Conservation (phyloP, 2,888 invertebrate genomes). For the Hyles lineata region DNA sequence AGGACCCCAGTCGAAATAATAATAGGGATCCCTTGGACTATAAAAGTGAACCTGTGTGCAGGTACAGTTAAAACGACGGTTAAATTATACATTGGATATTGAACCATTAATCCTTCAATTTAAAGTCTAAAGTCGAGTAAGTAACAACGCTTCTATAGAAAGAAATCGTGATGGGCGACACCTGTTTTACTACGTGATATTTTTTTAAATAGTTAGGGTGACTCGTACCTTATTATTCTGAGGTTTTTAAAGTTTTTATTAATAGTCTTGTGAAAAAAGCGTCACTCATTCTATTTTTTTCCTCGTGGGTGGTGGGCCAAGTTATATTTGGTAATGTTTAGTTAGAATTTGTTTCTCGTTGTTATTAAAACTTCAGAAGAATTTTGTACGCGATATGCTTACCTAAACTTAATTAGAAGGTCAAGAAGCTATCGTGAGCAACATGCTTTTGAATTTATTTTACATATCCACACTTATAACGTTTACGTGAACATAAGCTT, state of each 20-base stretch:
- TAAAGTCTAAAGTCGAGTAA: constrained; percentile 10
- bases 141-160: neutral
- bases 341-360: neutral
- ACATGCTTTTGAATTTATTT: neutral
- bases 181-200: constrained; percentile 37
- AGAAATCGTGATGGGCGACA: constrained; percentile 33
- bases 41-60: constrained; percentile 59
- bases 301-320: constrained; percentile 6
- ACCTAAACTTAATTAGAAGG: neutral
- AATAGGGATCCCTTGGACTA: constrained; percentile 55
- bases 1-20: constrained; percentile 54
- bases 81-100: constrained; percentile 29
- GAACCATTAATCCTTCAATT: neutral
- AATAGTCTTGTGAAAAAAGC: neutral
- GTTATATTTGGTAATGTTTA: neutral
- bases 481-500: neutral
- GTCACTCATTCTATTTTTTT: constrained; percentile 7
- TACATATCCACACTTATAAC: neutral
- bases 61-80: constrained; percentile 46
- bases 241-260: constrained; percentile 8
- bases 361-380: neutral
- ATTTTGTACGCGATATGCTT: neutral
- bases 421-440: neutral
- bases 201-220: constrained; percentile 33
- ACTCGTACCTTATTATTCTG: constrained; percentile 8